Percentiles rank a stretch among this genome's conserved stretches.
Conservation (phyloP, 2,113 vertebrate genomes). For the Psilopogon haemacephalus region DNA sequence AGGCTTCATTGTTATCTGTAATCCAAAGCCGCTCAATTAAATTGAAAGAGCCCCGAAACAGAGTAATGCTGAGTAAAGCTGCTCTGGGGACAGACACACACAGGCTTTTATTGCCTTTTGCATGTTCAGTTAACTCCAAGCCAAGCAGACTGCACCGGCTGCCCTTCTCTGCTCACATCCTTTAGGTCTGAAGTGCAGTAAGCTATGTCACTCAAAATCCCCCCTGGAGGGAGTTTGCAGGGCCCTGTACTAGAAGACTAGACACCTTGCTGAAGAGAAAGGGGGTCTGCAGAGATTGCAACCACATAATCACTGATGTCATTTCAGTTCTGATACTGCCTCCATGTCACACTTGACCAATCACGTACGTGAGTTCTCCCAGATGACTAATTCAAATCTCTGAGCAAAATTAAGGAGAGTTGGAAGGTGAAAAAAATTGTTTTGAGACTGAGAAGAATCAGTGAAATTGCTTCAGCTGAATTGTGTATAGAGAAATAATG, state of each 20-base stretch:
- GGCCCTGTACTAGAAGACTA: background rate
- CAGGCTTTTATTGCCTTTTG: background rate
- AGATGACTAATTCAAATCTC: background rate
- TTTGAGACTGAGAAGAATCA: background rate
- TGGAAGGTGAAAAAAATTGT: background rate
- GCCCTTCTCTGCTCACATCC: background rate
- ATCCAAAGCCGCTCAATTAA: background rate
- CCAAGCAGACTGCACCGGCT: background rate
- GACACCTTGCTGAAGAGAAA: background rate
- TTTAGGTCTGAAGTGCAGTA: rapidly evolving
- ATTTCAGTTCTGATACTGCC: background rate
- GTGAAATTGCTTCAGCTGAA: background rate
- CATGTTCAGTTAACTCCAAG: background rate
- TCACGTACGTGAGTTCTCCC: background rate
- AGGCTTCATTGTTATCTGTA: background rate
- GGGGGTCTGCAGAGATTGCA: background rate
- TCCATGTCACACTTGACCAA: background rate
- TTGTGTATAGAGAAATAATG: background rate
- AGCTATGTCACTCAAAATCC: rapidly evolving
- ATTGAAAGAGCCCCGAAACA: background rate
- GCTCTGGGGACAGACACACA: background rate
- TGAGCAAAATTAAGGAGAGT: background rate
- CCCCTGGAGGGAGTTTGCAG: background rate
- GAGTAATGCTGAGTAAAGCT: background rate
- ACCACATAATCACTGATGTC: background rate